These are phyloP conservation scores for Ciconia maguari DNA, from an alignment of 2,113 vertebrate species.

Conservation along the genomic window DNA sequence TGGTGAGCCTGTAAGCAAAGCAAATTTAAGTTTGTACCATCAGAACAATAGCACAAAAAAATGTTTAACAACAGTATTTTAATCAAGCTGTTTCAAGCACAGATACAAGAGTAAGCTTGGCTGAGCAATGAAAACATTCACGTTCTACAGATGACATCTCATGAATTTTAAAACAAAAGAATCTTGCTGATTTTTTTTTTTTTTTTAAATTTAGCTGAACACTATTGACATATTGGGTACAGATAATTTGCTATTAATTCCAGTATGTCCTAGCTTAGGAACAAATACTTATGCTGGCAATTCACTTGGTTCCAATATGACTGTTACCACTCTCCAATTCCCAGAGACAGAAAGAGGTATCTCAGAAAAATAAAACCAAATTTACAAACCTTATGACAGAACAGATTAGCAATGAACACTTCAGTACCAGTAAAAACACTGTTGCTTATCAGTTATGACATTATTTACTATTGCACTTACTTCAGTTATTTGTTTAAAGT, in stretches of 20 bases:
- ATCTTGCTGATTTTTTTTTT: too few relatives aligned
- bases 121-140: not conserved
- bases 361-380: not conserved
- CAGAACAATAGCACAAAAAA: not conserved
- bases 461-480: not conserved
- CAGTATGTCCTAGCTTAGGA: not conserved
- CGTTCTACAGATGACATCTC: not conserved
- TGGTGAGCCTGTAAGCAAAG: constrained; percentile 74
- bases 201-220: not conserved
- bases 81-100: not conserved
- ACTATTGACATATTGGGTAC: not conserved
- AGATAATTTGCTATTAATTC: not conserved
- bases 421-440: not conserved
- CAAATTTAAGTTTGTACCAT: not conserved
- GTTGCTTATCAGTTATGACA: not conserved
- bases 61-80: not conserved
- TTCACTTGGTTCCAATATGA: not conserved
- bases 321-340: not conserved
- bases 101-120: not conserved
- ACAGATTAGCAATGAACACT: not conserved
- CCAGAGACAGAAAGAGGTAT: not conserved
- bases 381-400: not conserved
- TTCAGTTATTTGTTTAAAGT: not conserved
- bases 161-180: not conserved
- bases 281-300: not conserved